phyloP scores from a whole-genome alignment of 2,888 invertebrate genomes.

The Mycogona germanica region DNA sequence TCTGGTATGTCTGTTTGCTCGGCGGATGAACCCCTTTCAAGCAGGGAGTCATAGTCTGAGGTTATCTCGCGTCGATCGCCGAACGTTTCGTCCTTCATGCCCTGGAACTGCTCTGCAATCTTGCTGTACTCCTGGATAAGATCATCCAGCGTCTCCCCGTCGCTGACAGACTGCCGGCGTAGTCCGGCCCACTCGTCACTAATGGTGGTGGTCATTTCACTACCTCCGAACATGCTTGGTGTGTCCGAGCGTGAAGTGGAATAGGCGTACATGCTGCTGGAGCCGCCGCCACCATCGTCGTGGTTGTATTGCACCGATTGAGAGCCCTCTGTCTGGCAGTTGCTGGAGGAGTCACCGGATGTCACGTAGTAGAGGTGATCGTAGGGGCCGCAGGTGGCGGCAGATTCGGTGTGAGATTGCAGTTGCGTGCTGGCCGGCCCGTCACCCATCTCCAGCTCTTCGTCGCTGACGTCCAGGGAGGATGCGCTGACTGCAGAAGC shows the following conservation, averaged over 20 bases:
- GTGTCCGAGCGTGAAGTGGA: too few relatives aligned
- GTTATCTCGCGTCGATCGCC: background rate
- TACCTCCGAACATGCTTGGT: too few relatives aligned
- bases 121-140: background rate
- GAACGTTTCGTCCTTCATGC: background rate
- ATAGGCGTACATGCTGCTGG: too few relatives aligned
- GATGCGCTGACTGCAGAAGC: background rate
- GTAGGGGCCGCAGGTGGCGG: too few relatives aligned
- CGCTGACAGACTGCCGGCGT: too few relatives aligned
- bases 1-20: too few relatives aligned
- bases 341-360: background rate
- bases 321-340: background rate
- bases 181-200: too few relatives aligned
- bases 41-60: background rate
- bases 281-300: background rate
- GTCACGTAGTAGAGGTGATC: background rate
- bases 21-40: too few relatives aligned
- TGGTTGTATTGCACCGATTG: background rate
- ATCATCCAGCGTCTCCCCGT: too few relatives aligned
- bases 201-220: too few relatives aligned
- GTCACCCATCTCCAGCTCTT: too few relatives aligned
- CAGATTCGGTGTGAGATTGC: background rate
- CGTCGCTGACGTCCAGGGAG: background rate
- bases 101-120: background rate
- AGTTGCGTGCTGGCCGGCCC: too few relatives aligned